Conservation (phyloP, 1,140 invertebrate genomes). For the Saccostrea echinata region DNA sequence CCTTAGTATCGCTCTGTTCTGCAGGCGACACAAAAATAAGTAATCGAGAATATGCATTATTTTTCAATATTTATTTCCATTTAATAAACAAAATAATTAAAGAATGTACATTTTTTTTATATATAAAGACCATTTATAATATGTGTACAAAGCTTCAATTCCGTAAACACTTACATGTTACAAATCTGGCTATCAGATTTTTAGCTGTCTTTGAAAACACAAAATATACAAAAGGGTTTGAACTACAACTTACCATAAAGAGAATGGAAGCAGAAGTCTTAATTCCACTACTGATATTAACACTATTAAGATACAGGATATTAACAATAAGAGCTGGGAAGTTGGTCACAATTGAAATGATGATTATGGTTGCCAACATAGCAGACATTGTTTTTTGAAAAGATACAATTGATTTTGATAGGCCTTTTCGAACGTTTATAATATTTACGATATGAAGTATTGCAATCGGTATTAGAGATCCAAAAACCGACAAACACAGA, state of each 20-base stretch:
- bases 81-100: too few species aligned
- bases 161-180: too few species aligned
- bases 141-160: too few species aligned
- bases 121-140: too few species aligned
- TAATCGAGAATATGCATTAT: too few species aligned
- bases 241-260: background rate
- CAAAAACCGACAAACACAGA: background rate
- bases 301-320: background rate
- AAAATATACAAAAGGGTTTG: constrained; percentile 5
- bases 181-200: too few species aligned
- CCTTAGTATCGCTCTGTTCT: too few species aligned
- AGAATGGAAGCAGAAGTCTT: background rate
- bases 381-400: background rate
- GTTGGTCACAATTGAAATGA: background rate
- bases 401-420: background rate
- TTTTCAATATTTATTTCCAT: too few species aligned
- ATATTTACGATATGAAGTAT: constrained; percentile 3
- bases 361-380: background rate
- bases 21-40: too few species aligned
- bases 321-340: background rate
- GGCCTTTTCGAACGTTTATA: background rate
- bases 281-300: background rate
- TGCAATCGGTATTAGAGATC: background rate
- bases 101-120: too few species aligned
- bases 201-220: too few species aligned